Evolutionary conservation across 2,797 vertebrate genomes (phyloP), one percentile per base, ranked within the genome.

Genomic region (Novumbra hubbsi): DNA sequence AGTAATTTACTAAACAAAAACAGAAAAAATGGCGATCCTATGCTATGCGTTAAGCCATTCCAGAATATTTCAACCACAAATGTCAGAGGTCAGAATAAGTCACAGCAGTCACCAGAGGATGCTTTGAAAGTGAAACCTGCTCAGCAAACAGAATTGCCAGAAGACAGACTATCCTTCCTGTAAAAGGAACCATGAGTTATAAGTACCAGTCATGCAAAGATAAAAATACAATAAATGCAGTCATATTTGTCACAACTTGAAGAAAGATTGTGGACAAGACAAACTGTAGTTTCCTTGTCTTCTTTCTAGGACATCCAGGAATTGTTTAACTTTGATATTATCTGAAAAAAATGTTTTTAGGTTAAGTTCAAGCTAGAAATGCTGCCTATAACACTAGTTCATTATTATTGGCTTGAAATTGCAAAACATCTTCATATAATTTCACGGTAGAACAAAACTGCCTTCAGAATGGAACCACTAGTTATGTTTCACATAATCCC

Each of bases 261-360:
- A 45, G 9, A 45, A 45, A 8, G 41, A 45, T 16, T 84, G 79
- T 85, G 84, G 84, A 60, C 78, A 62, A 28, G 72, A 74, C 45
- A 66, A 27, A 14, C 28, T 24, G 27, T 38, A 57, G 27, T 66
- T 80, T 85, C 81, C 73, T 83, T 41, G 8, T 41, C 32, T 50
- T 79, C 73, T 3, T 57, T 4, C 55, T 12, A 4, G 21, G 7
- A 88, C 77, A 88, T 93, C 90, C 92, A 84, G 71, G 84, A 83
- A 92, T 92, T 93, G 90, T 93, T 77, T 85, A 60, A 28, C 79
- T 73, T 52, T 17, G 78, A 66, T 70, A 80, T 80, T 85, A 78
- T 84, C 74, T 69, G 68, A 72, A 81, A 78, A 73, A 74, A 32
- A 12, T 14, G 30, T 41, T 30, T 21, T 45, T 71, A 86, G 85